Conservation (phyloP, 2,888 invertebrate genomes). For the Laspeyria flexula region DNA sequence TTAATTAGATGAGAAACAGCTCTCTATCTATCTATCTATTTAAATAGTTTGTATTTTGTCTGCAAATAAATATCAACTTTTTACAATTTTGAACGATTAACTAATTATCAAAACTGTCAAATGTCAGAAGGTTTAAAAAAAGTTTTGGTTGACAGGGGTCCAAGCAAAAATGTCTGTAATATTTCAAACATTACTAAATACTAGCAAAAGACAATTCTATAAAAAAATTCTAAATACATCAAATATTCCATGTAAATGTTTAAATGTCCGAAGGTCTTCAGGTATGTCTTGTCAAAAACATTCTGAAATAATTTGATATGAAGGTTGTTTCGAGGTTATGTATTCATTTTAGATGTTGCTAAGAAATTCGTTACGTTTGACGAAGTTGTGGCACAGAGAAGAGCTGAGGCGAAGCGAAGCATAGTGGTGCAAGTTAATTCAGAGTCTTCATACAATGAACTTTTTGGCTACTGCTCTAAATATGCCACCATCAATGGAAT, state of each 20-base stretch:
- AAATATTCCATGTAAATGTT: constrained; percentile 59
- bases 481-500: constrained; percentile 88
- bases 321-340: constrained; percentile 71
- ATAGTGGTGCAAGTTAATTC: constrained; percentile 92
- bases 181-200: constrained; percentile 67
- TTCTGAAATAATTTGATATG: constrained; percentile 28
- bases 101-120: not conserved
- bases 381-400: constrained; percentile 85
- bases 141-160: constrained; percentile 17
- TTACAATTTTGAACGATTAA: not conserved
- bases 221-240: constrained; percentile 59
- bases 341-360: constrained; percentile 65
- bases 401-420: constrained; percentile 89
- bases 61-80: not conserved
- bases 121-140: not conserved
- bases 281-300: constrained; percentile 52
- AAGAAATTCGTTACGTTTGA: constrained; percentile 81
- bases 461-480: constrained; percentile 89
- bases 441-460: constrained; percentile 88
- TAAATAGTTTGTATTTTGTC: too few relatives aligned
- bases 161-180: constrained; percentile 71
- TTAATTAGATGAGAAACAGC: too few relatives aligned
- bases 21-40: too few relatives aligned
- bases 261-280: constrained; percentile 63
- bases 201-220: constrained; percentile 61